A percentile compares a stretch with the other conserved stretches of the same genome.
Conservation (phyloP, 2,113 vertebrate genomes). For the Rallus limicola region DNA sequence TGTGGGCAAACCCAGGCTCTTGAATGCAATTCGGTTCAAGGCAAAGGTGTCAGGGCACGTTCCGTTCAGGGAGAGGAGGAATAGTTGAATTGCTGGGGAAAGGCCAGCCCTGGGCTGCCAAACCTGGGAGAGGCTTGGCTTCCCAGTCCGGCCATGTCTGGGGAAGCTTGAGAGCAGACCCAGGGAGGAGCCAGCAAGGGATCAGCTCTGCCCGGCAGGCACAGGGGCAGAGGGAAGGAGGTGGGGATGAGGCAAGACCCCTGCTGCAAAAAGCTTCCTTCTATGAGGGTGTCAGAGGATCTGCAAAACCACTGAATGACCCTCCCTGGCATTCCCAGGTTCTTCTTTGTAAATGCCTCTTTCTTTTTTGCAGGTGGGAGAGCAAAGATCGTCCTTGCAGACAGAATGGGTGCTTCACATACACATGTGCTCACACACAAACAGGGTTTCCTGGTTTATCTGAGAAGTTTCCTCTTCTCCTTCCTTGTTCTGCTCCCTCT, state of each 20-base stretch:
- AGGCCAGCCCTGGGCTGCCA: slow-evolving; percentile 32
- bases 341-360: background rate
- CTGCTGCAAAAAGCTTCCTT: background rate
- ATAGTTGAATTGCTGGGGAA: slow-evolving; percentile 32
- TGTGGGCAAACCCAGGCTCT: slow-evolving; percentile 60
- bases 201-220: background rate
- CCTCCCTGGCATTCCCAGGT: background rate
- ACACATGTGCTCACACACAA: background rate
- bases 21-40: background rate
- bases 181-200: background rate
- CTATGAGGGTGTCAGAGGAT: background rate
- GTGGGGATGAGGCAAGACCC: background rate
- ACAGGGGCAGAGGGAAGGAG: background rate
- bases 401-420: background rate
- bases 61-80: background rate
- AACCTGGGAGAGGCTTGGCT: slow-evolving; percentile 21
- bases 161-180: background rate
- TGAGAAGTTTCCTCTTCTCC: background rate
- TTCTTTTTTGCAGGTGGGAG: background rate
- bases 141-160: background rate
- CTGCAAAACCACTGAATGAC: background rate
- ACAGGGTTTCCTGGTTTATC: background rate
- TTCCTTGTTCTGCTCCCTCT: background rate
- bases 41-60: slow-evolving; percentile 36
- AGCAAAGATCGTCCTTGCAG: background rate